A percentile compares a stretch with the other conserved stretches of the same genome.
These are phyloP conservation scores for Tychaedon coryphoeus DNA, from an alignment of 2,113 vertebrate genomes.

Conservation along the genomic window DNA sequence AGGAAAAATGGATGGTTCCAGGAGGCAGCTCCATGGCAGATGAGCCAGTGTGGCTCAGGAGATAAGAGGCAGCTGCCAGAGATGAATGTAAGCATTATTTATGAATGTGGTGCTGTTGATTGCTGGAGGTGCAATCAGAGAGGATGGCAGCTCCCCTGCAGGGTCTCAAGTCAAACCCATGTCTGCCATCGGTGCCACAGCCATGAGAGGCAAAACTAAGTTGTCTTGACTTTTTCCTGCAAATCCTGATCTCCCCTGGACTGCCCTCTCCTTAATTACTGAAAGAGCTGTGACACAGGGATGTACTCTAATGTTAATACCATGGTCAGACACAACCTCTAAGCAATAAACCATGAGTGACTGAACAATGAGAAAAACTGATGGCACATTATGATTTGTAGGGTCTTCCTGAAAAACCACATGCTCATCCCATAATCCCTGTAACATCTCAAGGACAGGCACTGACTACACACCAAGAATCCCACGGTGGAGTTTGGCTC, in stretches of 20 bases:
- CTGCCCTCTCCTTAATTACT: background rate
- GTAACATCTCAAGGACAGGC: background rate
- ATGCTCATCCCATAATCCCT: background rate
- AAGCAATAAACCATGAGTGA: background rate
- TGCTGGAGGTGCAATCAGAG: background rate
- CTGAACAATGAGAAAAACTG: fast-evolving
- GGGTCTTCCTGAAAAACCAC: background rate
- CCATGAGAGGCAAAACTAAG: background rate
- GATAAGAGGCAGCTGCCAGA: constrained; percentile 49
- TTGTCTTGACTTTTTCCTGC: background rate
- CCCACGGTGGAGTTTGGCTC: background rate
- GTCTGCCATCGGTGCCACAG: fast-evolving
- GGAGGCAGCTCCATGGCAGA: background rate
- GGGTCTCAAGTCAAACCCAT: background rate
- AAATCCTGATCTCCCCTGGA: background rate
- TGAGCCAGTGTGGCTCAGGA: constrained; percentile 9
- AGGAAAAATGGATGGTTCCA: constrained; percentile 14
- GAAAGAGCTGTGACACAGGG: fast-evolving
- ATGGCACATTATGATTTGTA: background rate
- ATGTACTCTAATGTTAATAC: fast-evolving
- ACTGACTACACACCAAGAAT: background rate
- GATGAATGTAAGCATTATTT: background rate
- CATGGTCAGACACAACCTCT: background rate
- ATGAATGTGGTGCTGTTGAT: background rate
- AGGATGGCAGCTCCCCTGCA: background rate